phyloP scores from a whole-genome alignment of 2,888 invertebrate species.

The Dicycla oo region DNA sequence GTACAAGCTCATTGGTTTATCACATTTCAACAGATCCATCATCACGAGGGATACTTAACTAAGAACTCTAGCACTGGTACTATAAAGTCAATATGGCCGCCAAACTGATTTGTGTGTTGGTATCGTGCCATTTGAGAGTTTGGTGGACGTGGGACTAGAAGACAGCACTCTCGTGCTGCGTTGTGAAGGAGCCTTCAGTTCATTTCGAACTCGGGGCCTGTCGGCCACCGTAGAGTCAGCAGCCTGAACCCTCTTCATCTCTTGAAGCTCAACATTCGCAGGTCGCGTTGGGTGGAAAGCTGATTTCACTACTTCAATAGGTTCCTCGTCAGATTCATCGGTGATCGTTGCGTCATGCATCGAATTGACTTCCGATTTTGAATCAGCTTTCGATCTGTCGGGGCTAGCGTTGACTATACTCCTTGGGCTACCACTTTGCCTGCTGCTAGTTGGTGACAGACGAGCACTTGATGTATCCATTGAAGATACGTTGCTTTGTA shows the following conservation, averaged over 20 bases:
- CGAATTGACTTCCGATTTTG: constrained; percentile 91
- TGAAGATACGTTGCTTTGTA: constrained; percentile 86
- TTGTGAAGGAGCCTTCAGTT: constrained; percentile 91
- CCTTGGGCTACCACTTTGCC: constrained; percentile 89
- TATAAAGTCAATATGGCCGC: constrained; percentile 92
- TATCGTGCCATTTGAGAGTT: constrained; percentile 89
- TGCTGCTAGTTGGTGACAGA: constrained; percentile 90
- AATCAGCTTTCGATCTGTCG: constrained; percentile 89
- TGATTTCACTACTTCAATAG: constrained; percentile 94
- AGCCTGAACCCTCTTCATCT: constrained; percentile 89
- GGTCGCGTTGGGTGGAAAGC: constrained; percentile 93
- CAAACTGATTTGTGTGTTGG: constrained; percentile 92
- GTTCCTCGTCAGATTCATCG: constrained; percentile 93
- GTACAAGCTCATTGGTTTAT: constrained; percentile 90
- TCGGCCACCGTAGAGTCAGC: constrained; percentile 91
- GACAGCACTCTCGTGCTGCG: constrained; percentile 86
- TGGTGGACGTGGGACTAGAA: constrained; percentile 90
- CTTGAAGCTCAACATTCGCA: constrained; percentile 90
- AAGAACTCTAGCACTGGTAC: constrained; percentile 70
- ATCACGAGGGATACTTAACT: constrained; percentile 72
- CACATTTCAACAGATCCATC: constrained; percentile 85
- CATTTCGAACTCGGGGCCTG: constrained; percentile 84
- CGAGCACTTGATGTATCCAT: constrained; percentile 87
- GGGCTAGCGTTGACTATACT: constrained; percentile 84
- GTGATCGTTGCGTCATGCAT: constrained; percentile 91